Evolutionary conservation across 1,140 invertebrate genomes (phyloP).

Genomic region (Phocides pigmalion): DNA sequence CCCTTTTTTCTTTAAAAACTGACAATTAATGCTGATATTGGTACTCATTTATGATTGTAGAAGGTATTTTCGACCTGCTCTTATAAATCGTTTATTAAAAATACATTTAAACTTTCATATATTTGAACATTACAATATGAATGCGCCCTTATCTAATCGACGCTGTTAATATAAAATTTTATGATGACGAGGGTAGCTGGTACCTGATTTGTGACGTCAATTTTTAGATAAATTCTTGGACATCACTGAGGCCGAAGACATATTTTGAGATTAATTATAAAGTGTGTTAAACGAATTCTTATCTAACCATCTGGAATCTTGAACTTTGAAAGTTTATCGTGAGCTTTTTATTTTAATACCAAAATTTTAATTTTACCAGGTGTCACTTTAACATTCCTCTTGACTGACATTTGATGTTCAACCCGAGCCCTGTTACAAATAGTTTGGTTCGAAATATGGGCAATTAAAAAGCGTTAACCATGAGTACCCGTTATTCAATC

Average conservation of each 20-base stretch:
- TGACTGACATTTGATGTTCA: conserved; percentile 10
- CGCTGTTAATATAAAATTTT: conserved; percentile 44
- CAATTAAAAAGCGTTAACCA: too few species aligned
- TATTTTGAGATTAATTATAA: not conserved
- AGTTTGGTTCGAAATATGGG: too few species aligned
- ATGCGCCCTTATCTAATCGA: conserved; percentile 29
- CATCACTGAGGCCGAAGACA: not conserved
- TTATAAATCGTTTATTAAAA: not conserved
- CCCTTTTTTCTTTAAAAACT: too few species aligned
- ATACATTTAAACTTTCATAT: not conserved
- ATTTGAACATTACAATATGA: not conserved
- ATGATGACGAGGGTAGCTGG: conserved; percentile 46
- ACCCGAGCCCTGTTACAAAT: too few species aligned
- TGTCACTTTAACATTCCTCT: too few species aligned
- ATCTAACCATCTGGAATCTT: not conserved
- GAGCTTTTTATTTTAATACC: conserved; percentile 17
- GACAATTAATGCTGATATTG: too few species aligned
- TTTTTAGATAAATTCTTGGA: conserved; percentile 36
- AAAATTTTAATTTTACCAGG: conserved; percentile 13
- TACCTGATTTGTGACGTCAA: conserved; percentile 32
- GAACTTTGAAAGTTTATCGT: not conserved
- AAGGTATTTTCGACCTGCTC: too few species aligned
- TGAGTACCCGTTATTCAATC: too few species aligned
- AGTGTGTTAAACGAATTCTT: not conserved
- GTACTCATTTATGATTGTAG: too few species aligned